These are phyloP conservation scores for Rhingia campestris DNA, from an alignment of 2,888 invertebrate species.

Conservation along the genomic window DNA sequence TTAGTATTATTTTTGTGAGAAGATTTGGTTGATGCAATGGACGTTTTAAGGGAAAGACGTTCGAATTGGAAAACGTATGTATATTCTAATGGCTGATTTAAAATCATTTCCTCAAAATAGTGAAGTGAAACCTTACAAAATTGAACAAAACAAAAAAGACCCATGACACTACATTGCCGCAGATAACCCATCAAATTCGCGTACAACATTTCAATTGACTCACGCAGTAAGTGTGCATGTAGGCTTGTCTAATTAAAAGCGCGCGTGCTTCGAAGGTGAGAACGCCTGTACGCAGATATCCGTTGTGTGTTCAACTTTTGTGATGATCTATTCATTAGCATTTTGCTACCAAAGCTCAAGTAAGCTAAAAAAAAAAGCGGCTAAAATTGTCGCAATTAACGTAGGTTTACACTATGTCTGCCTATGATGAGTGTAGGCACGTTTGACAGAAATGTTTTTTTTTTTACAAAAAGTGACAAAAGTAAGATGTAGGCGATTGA, in stretches of 20 bases:
- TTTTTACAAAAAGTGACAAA: background rate
- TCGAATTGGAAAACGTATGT: too few relatives aligned
- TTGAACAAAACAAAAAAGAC: too few relatives aligned
- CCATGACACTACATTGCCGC: background rate
- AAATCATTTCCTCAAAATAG: too few relatives aligned
- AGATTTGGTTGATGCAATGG: too few relatives aligned
- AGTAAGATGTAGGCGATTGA: constrained; percentile 11
- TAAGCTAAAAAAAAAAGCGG: constrained; percentile 16
- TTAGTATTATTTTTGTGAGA: too few relatives aligned
- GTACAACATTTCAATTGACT: constrained; percentile 38
- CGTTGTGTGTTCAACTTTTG: constrained; percentile 7
- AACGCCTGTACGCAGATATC: constrained; percentile 17
- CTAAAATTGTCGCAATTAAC: constrained; percentile 20
- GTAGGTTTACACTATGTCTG: background rate
- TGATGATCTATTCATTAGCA: constrained; percentile 23
- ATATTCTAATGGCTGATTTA: too few relatives aligned
- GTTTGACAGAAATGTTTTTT: constrained; percentile 3
- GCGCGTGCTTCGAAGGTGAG: constrained; percentile 18
- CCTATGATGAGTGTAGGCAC: constrained; percentile 8
- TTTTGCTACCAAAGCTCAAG: constrained; percentile 38
- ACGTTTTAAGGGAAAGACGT: too few relatives aligned
- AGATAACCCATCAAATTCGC: background rate
- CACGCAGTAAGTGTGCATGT: constrained; percentile 5
- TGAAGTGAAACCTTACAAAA: too few relatives aligned
- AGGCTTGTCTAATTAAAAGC: constrained; percentile 2